Evolutionary conservation across 2,797 vertebrate species (phyloP), one percentile per base, ranked within the genome.

Genomic region (Ciconia nigra): DNA sequence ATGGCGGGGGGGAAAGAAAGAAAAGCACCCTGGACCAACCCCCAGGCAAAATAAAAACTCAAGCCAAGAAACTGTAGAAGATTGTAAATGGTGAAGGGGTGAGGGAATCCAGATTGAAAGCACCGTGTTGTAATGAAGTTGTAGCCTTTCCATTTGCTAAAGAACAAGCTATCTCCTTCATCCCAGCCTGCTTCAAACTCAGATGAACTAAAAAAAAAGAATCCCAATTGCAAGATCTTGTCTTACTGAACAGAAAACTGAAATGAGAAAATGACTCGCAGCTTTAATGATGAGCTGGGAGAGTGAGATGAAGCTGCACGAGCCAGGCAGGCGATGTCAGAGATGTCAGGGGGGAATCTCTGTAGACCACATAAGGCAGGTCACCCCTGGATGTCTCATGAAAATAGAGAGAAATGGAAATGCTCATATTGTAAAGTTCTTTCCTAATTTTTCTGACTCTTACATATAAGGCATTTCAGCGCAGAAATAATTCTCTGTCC

Each of bases 181-280:
- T 71, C 57, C 82, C 92, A 80, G 66, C 44, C 83, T 93, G 55
- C 83, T 97, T 93, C 82, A 93, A 82, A 57, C 63, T 52, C 92
- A 80, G 87, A 97, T 93, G 89, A 96, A 76, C 31, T 47, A 12
- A 33, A 54, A 39, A 52, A 37, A 24, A 59, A n/a, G n/a, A 81
- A 79, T 37, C 55, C 52, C 57, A 65, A 73, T 5, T 19, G 47
- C 67, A 74, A 93, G 58, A 62, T 85, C 83, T 72, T 57, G 70
- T 96, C 93, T 77, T 55, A 41, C 69, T 44, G 87, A 89, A 51
- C 11, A 87, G 72, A 78, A 87, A 69, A 90, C 46, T 55, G 83
- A 94, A 96, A 94, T 71, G 21, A 84, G 87, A 76, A 94, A 95
- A 67, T 89, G 15, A 72, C 54, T 96, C 3, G 15, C 21, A 90